Evolutionary conservation across 2,113 vertebrate species (phyloP).

Genomic region (Anolis sagrei): DNA sequence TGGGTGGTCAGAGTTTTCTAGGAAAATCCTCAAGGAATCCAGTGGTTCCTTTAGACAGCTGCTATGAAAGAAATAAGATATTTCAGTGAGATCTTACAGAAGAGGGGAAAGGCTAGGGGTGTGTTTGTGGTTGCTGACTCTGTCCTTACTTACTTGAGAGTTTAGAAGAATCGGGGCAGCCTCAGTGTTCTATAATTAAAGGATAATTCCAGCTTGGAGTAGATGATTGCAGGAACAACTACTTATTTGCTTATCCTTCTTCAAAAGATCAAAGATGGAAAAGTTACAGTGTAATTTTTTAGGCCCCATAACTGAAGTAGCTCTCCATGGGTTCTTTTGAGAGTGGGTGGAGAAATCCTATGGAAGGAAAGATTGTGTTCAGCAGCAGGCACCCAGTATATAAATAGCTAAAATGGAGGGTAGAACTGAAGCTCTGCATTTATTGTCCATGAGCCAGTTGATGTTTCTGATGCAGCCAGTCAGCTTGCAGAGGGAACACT

Average conservation of each 20-base stretch:
- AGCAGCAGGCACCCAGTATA: neutral
- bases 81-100: neutral
- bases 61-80: neutral
- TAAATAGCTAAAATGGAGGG: conserved; percentile 30
- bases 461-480: neutral
- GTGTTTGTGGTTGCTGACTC: neutral
- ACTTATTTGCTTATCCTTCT: neutral
- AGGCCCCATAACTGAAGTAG: neutral
- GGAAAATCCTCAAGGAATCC: neutral
- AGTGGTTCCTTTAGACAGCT: neutral
- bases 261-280: neutral
- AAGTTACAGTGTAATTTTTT: neutral
- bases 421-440: neutral
- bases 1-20: neutral
- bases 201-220: neutral
- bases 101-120: neutral
- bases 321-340: neutral
- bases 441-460: neutral
- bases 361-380: neutral
- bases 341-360: conserved; percentile 4
- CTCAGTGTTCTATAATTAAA: neutral
- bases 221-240: neutral
- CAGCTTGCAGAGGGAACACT: conserved; percentile 1
- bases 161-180: neutral
- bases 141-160: neutral